These are phyloP conservation scores for Diuraphis noxia DNA, from an alignment of 1,140 invertebrate species.

Conservation along the genomic window DNA sequence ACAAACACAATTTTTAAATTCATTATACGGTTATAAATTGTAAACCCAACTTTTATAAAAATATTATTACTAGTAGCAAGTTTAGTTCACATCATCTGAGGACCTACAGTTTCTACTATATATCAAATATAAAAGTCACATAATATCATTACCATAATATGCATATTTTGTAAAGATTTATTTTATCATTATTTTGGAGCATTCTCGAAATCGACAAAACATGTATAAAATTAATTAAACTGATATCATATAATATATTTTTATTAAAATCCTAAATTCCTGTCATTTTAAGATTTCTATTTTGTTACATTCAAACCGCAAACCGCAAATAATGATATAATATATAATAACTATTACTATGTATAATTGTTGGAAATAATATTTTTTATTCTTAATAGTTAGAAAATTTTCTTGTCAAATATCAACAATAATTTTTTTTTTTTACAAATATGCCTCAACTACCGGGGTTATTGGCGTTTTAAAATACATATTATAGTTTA, in stretches of 20 bases:
- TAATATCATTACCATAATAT: background rate
- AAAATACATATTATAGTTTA: too few relatives aligned
- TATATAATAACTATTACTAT: too few relatives aligned
- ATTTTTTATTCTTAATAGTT: background rate
- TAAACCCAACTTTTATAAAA: background rate
- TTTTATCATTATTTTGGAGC: background rate
- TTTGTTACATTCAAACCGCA: too few relatives aligned
- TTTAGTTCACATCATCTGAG: background rate
- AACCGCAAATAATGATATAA: too few relatives aligned
- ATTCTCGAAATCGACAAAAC: background rate
- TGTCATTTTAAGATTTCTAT: background rate
- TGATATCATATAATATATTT: background rate
- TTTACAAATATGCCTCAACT: too few relatives aligned
- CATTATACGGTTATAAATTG: background rate
- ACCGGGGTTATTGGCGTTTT: too few relatives aligned
- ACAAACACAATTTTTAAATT: background rate
- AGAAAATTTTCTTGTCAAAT: background rate
- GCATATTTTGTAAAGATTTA: background rate
- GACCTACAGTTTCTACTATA: background rate
- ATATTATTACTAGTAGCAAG: background rate
- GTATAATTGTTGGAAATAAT: background rate
- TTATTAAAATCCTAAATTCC: background rate
- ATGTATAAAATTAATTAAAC: background rate
- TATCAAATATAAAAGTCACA: background rate
- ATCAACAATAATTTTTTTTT: too few relatives aligned